phyloP scores from a whole-genome alignment of 2,113 vertebrate genomes.

The Lagopus leucura region DNA sequence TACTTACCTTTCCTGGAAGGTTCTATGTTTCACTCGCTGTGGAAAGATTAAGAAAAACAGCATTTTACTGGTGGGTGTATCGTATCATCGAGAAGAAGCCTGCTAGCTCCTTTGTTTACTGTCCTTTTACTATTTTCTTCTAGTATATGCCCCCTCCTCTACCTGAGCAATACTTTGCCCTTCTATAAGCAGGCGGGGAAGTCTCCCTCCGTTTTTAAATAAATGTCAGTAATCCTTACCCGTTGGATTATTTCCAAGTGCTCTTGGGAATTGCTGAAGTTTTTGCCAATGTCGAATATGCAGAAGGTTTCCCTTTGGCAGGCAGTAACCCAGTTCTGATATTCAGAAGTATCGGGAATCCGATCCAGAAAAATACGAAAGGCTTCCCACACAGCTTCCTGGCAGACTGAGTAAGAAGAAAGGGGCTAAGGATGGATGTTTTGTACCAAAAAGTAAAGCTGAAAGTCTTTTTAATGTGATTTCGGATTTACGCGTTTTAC shows the following conservation, averaged over 20 bases:
- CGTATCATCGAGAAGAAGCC: conserved; percentile 15
- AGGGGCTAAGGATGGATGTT: not conserved
- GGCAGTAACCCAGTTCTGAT: conserved; percentile 88
- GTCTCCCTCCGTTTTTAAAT: not conserved
- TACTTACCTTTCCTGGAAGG: conserved; percentile 80
- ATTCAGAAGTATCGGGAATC: conserved; percentile 89
- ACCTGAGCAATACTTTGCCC: not conserved
- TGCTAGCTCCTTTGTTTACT: not conserved
- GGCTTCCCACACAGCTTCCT: conserved; percentile 95
- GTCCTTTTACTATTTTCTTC: not conserved
- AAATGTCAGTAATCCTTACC: conserved; percentile 69
- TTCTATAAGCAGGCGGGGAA: not conserved
- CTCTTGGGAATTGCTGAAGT: conserved; percentile 91
- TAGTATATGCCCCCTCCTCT: conserved; percentile 16
- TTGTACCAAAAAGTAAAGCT: not conserved
- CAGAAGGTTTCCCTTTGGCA: conserved; percentile 89
- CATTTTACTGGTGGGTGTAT: conserved; percentile 68
- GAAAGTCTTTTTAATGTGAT: not conserved
- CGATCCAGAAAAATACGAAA: conserved; percentile 92
- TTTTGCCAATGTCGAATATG: conserved; percentile 89
- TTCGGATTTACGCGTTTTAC: not conserved
- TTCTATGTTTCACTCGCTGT: conserved; percentile 81
- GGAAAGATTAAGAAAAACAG: conserved; percentile 72
- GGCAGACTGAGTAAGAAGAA: conserved; percentile 85
- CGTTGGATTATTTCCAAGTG: conserved; percentile 84